Evolutionary conservation across 2,888 invertebrate species (phyloP).

Genomic region (Bibio marci): DNA sequence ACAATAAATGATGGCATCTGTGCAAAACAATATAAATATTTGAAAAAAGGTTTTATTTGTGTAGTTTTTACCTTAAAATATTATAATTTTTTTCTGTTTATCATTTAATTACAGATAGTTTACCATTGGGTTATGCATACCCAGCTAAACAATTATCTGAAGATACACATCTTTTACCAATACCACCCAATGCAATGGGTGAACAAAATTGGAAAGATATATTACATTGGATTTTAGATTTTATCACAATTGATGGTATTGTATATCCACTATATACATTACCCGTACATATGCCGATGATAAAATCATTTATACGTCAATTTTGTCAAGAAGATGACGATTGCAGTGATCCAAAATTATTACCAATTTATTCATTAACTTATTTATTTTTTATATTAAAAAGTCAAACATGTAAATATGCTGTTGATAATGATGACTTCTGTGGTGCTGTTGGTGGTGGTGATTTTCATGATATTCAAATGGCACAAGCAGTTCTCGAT

Average conservation of each 20-base stretch:
- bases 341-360: slow-evolving; percentile 14
- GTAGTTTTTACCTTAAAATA: too few species aligned
- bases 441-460: too few species aligned
- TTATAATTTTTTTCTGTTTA: too few species aligned
- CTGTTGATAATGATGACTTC: too few species aligned
- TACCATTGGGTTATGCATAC: slow-evolving; percentile 29
- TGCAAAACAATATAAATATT: slow-evolving; percentile 13
- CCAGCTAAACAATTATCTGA: slow-evolving; percentile 28
- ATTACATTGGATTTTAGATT: slow-evolving; percentile 25
- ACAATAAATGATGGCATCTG: slow-evolving; percentile 29
- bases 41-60: not conserved
- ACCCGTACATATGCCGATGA: slow-evolving; percentile 17
- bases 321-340: slow-evolving; percentile 14
- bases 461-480: slow-evolving; percentile 12
- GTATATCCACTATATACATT: slow-evolving; percentile 31
- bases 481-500: slow-evolving; percentile 19
- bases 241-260: slow-evolving; percentile 18
- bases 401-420: slow-evolving; percentile 9
- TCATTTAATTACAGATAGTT: too few species aligned
- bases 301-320: slow-evolving; percentile 20
- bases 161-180: slow-evolving; percentile 30
- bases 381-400: slow-evolving; percentile 12
- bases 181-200: slow-evolving; percentile 24
- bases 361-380: slow-evolving; percentile 18
- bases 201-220: slow-evolving; percentile 15